These are phyloP conservation scores for Podarcis lilfordi DNA, from an alignment of 2,797 vertebrate genomes.

Conservation along the genomic window DNA sequence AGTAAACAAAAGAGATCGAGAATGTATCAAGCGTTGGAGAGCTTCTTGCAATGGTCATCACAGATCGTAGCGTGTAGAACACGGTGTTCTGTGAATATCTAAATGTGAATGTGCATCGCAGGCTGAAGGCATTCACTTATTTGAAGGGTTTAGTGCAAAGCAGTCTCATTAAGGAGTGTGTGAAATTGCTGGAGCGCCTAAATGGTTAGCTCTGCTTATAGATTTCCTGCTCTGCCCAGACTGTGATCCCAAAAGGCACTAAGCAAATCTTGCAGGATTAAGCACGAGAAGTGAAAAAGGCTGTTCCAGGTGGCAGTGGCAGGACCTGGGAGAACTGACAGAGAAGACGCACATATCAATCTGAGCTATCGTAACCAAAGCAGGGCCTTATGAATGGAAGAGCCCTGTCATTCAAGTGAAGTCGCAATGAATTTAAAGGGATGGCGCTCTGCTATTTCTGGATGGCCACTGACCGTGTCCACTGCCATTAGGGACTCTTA, in stretches of 20 bases:
- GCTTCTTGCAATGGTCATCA: conserved; percentile 48
- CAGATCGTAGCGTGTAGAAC: not conserved
- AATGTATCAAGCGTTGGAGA: conserved; percentile 19
- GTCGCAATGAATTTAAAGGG: not conserved
- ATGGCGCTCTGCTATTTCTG: not conserved
- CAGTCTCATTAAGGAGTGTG: conserved; percentile 38
- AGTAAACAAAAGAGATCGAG: conserved; percentile 28
- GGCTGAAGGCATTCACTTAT: conserved; percentile 50
- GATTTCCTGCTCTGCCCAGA: not conserved
- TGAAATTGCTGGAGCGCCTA: conserved; percentile 38
- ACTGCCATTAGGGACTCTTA: not conserved
- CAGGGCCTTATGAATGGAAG: not conserved
- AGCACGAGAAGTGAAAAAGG: not conserved
- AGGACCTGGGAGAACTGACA: not conserved
- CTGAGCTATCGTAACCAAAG: not conserved
- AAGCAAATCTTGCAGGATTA: not conserved
- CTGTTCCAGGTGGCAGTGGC: not conserved
- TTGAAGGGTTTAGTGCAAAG: conserved; percentile 34
- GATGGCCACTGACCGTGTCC: not conserved
- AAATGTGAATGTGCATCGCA: conserved; percentile 48
- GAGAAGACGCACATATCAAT: not conserved
- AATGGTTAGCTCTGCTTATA: conserved; percentile 40
- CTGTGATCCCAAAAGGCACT: not conserved
- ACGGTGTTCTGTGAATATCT: conserved; percentile 31
- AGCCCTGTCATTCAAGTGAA: not conserved